These are phyloP conservation scores for Crenuchus spilurus DNA, from an alignment of 2,797 vertebrate species.

Conservation along the genomic window DNA sequence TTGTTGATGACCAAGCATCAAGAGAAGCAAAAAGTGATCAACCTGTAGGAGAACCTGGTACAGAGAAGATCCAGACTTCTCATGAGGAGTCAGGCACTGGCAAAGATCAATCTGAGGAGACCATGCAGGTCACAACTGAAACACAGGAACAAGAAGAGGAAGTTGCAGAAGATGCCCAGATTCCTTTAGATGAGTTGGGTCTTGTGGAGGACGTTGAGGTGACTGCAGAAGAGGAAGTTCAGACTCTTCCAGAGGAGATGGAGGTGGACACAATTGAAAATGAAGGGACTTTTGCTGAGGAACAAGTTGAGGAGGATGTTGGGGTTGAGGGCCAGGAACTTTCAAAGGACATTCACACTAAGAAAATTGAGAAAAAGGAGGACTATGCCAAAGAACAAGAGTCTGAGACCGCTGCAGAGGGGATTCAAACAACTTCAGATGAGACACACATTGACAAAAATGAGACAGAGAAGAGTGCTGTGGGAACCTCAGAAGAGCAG, in stretches of 20 bases:
- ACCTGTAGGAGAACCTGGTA: neutral
- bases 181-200: neutral
- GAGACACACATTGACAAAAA: neutral
- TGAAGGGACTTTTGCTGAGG: neutral
- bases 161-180: neutral
- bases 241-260: neutral
- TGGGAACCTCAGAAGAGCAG: constrained; percentile 22
- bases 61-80: neutral
- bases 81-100: neutral
- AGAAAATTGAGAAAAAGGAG: neutral
- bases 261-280: neutral
- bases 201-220: neutral
- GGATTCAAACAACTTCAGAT: neutral
- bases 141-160: constrained; percentile 9
- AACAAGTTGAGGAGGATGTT: neutral
- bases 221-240: neutral
- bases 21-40: neutral
- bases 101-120: neutral
- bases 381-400: neutral
- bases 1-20: neutral
- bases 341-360: neutral
- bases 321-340: neutral
- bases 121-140: neutral
- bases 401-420: neutral
- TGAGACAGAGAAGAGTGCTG: neutral